These are phyloP conservation scores for Archegozetes longisetosus DNA, from an alignment of 1,140 invertebrate genomes.

Conservation along the genomic window DNA sequence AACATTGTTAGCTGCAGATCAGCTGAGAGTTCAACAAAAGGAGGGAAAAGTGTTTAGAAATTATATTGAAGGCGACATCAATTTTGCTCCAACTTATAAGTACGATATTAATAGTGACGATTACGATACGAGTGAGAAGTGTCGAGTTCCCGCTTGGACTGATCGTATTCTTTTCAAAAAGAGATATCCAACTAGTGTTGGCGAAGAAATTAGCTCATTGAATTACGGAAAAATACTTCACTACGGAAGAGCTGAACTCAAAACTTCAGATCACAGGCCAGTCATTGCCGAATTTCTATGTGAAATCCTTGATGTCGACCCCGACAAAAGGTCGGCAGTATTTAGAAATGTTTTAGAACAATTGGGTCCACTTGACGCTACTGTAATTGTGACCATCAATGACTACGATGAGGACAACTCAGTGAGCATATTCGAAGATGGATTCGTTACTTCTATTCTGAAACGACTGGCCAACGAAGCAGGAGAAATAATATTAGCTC, in stretches of 20 bases:
- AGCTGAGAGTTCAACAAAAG: conserved; percentile 47
- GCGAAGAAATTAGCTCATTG: conserved; percentile 31
- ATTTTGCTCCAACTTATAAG: conserved; percentile 94
- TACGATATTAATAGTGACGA: conserved; percentile 98
- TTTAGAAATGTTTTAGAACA: conserved; percentile 69
- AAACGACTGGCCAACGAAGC: conserved; percentile 49
- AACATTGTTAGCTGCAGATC: conserved; percentile 67
- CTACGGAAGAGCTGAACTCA: conserved; percentile 83
- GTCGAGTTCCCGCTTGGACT: conserved; percentile 90
- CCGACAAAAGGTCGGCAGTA: conserved; percentile 48
- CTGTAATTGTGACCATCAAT: conserved; percentile 48
- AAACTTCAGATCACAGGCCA: conserved; percentile 91
- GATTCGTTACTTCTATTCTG: conserved; percentile 49
- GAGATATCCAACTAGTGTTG: conserved; percentile 33
- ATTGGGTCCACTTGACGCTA: conserved; percentile 87
- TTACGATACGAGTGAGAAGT: conserved; percentile 98
- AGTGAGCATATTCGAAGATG: conserved; percentile 40
- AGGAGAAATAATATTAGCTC: conserved; percentile 67
- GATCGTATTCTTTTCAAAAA: conserved; percentile 79
- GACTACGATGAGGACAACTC: conserved; percentile 11
- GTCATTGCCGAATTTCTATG: conserved; percentile 78
- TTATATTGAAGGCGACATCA: conserved; percentile 79
- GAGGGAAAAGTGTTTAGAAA: conserved; percentile 57
- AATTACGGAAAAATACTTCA: conserved; percentile 61
- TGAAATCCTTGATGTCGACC: conserved; percentile 60